These are phyloP conservation scores for Eupithecia pulchellata DNA, from an alignment of 2,888 invertebrate species.

Conservation along the genomic window DNA sequence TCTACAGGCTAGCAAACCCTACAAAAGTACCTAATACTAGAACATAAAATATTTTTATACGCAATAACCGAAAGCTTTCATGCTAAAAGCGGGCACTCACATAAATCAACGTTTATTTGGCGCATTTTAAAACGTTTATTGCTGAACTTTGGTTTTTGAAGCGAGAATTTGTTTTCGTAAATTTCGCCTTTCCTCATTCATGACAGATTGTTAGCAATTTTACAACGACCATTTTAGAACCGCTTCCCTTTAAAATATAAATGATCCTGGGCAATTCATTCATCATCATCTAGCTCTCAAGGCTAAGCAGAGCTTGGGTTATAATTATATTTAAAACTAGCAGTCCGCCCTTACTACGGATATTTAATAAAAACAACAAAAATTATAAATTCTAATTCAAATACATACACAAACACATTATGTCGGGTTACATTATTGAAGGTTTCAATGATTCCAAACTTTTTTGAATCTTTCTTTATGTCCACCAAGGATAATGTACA, in stretches of 20 bases:
- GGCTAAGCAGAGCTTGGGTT: neutral
- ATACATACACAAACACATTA: too few relatives aligned
- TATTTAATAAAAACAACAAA: too few relatives aligned
- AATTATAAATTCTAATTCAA: too few relatives aligned
- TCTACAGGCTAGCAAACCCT: neutral
- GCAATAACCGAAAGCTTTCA: constrained; percentile 25
- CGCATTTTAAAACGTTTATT: constrained; percentile 18
- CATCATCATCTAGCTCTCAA: neutral
- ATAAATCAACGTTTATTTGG: constrained; percentile 21
- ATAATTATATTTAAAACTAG: too few relatives aligned
- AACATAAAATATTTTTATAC: neutral
- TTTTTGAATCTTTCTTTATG: too few relatives aligned
- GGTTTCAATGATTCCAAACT: too few relatives aligned
- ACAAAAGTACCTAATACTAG: neutral
- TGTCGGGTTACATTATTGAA: too few relatives aligned
- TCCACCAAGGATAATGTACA: too few relatives aligned
- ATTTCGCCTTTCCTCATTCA: neutral
- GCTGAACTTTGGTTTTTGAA: neutral
- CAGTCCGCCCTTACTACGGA: too few relatives aligned
- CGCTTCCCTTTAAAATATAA: neutral
- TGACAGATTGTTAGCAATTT: neutral
- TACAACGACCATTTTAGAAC: neutral
- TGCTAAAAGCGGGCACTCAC: constrained; percentile 19
- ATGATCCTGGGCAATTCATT: neutral
- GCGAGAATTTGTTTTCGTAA: neutral